A percentile compares a stretch with the other conserved stretches of the same genome.
phyloP scores from a whole-genome alignment of 64 coral and sea anemone genomes.

The Porites australiensis region DNA sequence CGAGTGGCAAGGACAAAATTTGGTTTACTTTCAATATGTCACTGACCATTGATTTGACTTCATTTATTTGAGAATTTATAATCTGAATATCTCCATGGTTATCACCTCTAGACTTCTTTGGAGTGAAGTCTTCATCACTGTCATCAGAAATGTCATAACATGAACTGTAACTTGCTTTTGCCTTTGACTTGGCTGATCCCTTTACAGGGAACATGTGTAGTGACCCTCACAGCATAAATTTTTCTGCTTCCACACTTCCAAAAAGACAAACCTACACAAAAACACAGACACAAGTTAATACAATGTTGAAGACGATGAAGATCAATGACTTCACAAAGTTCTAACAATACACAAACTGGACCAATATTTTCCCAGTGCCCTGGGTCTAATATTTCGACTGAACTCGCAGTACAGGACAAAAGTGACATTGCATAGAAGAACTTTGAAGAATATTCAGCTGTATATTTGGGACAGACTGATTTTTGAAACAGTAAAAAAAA shows the following conservation, averaged over 20 bases:
- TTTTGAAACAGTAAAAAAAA: not conserved
- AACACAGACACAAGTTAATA: not conserved
- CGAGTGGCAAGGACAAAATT: conserved; percentile 43
- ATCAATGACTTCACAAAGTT: no score
- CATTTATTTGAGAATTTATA: conserved; percentile 46
- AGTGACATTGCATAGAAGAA: no score
- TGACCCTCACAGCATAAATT: conserved; percentile 53
- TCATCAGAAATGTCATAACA: conserved; percentile 52
- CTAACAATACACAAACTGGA: no score
- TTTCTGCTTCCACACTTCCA: conserved; percentile 69
- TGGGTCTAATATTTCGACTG: no score
- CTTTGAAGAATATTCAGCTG: no score
- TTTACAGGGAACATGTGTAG: not conserved
- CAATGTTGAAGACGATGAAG: no score
- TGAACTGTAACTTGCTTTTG: not conserved
- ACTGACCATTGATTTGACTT: conserved; percentile 47
- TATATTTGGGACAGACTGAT: no score
- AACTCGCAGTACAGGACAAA: no score
- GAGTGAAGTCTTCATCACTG: conserved; percentile 58
- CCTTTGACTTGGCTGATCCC: conserved; percentile 33
- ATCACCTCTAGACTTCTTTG: conserved; percentile 51
- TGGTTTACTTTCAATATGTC: conserved; percentile 53
- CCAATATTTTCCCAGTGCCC: no score
- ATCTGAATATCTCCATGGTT: conserved; percentile 55
- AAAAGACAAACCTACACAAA: conserved; percentile 59